Percentiles rank a stretch among this genome's conserved stretches.
Conservation (phyloP, 2,113 vertebrate genomes). For the Euleptes europaea region DNA sequence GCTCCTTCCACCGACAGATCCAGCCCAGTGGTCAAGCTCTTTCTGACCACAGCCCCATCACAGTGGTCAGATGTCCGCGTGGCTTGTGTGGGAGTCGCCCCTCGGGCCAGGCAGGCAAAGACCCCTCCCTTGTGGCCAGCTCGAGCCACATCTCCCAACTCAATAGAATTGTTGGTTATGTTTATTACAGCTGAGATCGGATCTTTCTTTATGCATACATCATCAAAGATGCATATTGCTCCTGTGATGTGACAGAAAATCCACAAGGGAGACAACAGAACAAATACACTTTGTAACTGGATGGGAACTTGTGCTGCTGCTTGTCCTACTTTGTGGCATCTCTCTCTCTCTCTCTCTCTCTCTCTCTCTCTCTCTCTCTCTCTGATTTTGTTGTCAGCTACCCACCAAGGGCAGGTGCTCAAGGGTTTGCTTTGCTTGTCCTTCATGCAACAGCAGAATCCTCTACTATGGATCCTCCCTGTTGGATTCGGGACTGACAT, state of each 20-base stretch:
- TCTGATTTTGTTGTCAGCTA: constrained; percentile 29
- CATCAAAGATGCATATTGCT: constrained; percentile 30
- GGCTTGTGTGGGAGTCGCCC: background rate
- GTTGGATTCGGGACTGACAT: background rate
- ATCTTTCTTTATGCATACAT: constrained; percentile 44
- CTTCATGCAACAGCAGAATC: constrained; percentile 46
- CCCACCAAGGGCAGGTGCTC: constrained; percentile 52
- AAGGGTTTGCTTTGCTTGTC: constrained; percentile 41
- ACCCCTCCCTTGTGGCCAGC: fast-evolving
- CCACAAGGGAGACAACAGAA: constrained; percentile 13
- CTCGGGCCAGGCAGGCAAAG: background rate
- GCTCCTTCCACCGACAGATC: too few relatives aligned
- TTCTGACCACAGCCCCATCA: too few relatives aligned
- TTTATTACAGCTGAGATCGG: background rate
- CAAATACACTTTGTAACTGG: constrained; percentile 38
- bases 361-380: too few relatives aligned
- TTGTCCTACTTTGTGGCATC: constrained; percentile 59
- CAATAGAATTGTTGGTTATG: background rate
- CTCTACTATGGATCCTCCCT: constrained; percentile 26
- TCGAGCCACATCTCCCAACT: background rate
- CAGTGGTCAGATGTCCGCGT: too few relatives aligned
- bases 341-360: too few relatives aligned
- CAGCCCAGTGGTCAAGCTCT: too few relatives aligned
- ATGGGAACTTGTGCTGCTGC: constrained; percentile 25
- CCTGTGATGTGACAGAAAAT: constrained; percentile 44